Evolutionary conservation across 2,888 invertebrate species (phyloP).

Genomic region (Octodonta nipae): DNA sequence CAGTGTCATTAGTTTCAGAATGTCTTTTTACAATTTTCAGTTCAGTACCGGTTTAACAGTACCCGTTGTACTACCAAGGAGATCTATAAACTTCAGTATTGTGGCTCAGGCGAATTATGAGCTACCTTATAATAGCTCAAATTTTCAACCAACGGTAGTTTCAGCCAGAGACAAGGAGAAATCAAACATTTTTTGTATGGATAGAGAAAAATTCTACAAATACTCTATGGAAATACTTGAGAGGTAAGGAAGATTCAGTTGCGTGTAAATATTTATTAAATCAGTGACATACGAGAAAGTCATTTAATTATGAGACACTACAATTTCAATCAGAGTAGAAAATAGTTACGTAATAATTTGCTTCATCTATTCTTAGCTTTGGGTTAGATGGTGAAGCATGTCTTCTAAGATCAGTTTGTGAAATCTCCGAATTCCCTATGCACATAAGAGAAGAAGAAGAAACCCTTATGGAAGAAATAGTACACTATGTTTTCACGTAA

Average conservation of each 20-base stretch:
- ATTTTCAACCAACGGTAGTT: constrained; percentile 20
- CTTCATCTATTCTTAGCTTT: constrained; percentile 19
- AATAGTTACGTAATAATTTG: no score
- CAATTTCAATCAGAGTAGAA: no score
- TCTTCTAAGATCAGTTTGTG: constrained; percentile 26
- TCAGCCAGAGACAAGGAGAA: constrained; percentile 17
- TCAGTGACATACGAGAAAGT: no score
- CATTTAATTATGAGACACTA: no score
- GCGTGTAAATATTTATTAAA: neutral
- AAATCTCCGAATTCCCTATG: constrained; percentile 28
- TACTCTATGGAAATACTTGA: constrained; percentile 23
- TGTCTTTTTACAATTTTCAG: no score
- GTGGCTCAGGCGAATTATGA: constrained; percentile 26
- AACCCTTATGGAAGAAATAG: constrained; percentile 33
- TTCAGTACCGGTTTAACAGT: constrained; percentile 26
- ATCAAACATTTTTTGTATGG: constrained; percentile 19
- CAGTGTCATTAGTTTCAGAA: no score
- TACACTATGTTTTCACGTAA: constrained; percentile 31
- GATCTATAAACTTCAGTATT: constrained; percentile 26
- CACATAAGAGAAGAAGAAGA: constrained; percentile 27
- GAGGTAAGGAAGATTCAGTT: constrained; percentile 16
- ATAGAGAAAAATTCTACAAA: constrained; percentile 24
- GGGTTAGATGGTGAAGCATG: constrained; percentile 27
- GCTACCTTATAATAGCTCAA: constrained; percentile 22
- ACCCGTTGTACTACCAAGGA: constrained; percentile 25